Base-by-base conservation (phyloP, 2,888 invertebrate species). In the Athalia circularis region DNA sequence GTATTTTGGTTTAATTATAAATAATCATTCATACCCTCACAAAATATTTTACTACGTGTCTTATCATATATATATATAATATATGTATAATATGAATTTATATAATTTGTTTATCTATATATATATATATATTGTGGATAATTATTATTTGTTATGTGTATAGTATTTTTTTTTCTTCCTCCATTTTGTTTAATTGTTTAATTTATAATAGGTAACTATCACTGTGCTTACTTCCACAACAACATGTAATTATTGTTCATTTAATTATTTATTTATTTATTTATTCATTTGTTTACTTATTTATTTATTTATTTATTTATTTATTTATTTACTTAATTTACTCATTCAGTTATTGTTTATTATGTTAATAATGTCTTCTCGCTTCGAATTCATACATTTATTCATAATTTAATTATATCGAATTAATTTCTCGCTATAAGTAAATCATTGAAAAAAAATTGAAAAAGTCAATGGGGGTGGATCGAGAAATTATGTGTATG, bases 221-320 rank as follows among this genome's bases (percentile, higher is more conserved):
- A 87, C 88, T 88, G 87, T 85, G 82, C 86, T 88, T 88, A 87
- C 80, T 85, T 85, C 84, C 83, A 83, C 86, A 86, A 72, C 72
- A 72, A 88, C 86, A 85, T 87, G 83, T 85, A 87, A 83, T 87
- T 80, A 81, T 86, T 83, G 65, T 29, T 9, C 8, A 13, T 80
- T 57, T 75, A 79, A 62, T 75, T 67, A 80, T 77, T 82, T 45
- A 80, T 79, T 70, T 29, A 78, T 13, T 8, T 11, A 29, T 80
- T 61, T 75, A 81, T 57, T 70, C 72, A 82, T 70, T 81, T 79
- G 81, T 77, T 79, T 59, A 80, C 2, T 29, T 82, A 65, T 47
- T 74, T 62, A 65, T 75, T 72, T 79, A 84, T 52, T 79, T 76
- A 45, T 52, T 72, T 68, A 62, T 13, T 78, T 68, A 65, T 70